These are phyloP conservation scores for Gasterosteus aculeatus DNA, from an alignment of 2,113 vertebrate genomes.

Conservation along the genomic window DNA sequence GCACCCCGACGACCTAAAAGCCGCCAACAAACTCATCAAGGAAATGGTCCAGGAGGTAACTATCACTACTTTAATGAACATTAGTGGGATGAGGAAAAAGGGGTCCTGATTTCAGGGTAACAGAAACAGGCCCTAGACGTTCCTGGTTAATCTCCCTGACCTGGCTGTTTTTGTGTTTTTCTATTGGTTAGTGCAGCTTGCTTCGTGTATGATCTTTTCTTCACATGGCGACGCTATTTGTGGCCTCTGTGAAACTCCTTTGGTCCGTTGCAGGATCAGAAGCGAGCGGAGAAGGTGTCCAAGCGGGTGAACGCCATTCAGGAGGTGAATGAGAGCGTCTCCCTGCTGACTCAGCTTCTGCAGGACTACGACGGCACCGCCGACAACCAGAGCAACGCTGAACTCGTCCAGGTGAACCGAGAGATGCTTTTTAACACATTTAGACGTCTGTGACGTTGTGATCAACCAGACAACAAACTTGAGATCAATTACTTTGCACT, in stretches of 20 bases:
- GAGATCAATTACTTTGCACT: not conserved
- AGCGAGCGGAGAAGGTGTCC: conserved; percentile 95
- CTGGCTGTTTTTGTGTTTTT: not conserved
- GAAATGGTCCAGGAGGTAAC: conserved; percentile 99
- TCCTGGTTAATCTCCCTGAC: not conserved
- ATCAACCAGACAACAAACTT: not conserved
- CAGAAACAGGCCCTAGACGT: not conserved
- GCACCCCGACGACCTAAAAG: conserved; percentile 96
- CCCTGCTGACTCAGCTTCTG: conserved; percentile 92
- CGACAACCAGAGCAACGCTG: conserved; percentile 82
- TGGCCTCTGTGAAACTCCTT: not conserved
- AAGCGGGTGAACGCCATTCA: conserved; percentile 94
- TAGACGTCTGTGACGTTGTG: too few relatives aligned
- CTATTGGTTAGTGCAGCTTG: not conserved
- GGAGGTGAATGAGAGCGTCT: conserved; percentile 95
- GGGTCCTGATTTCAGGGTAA: conserved; percentile 21
- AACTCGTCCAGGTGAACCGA: conserved; percentile 89
- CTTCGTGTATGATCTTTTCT: not conserved
- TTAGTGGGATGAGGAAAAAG: conserved; percentile 22
- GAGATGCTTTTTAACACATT: not conserved
- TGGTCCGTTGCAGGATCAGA: conserved; percentile 85
- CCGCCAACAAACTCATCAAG: conserved; percentile 98
- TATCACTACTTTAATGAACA: not conserved
- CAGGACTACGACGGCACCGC: conserved; percentile 85
- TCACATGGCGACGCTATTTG: not conserved